A percentile compares a stretch with the other conserved stretches of the same genome.
Evolutionary conservation across 1,140 invertebrate genomes (phyloP).

Genomic region (Macrosteles quadrilineatus): DNA sequence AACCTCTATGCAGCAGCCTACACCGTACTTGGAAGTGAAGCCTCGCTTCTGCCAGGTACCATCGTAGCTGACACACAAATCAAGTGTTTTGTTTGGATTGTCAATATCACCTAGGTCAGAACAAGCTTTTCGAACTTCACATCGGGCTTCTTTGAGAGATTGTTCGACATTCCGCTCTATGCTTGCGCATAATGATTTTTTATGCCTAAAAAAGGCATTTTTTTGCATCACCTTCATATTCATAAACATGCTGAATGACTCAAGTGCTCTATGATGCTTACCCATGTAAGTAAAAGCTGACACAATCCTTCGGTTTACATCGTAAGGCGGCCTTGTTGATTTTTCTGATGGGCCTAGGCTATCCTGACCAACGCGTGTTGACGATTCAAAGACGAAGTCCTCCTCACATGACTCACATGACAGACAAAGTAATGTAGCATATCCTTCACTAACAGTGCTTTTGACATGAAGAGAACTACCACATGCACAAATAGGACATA

Average conservation of each 20-base stretch:
- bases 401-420: too few species aligned
- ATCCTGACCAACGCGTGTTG: too few species aligned
- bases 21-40: neutral
- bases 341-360: neutral
- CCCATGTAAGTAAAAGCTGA: neutral
- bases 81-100: neutral
- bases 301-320: constrained; percentile 1
- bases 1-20: neutral
- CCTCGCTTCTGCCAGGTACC: neutral
- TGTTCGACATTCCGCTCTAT: neutral
- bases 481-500: neutral
- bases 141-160: neutral
- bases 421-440: neutral
- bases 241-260: neutral
- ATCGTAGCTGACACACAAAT: too few species aligned
- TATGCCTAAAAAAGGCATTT: neutral
- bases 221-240: neutral
- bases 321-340: neutral
- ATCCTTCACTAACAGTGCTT: neutral
- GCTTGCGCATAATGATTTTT: neutral
- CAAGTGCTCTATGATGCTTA: neutral
- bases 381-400: too few species aligned
- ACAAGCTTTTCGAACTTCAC: neutral
- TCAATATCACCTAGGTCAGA: neutral
- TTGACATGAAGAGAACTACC: neutral